phyloP scores from a whole-genome alignment of 2,888 invertebrate genomes.

The Meiosimyza platycephala region DNA sequence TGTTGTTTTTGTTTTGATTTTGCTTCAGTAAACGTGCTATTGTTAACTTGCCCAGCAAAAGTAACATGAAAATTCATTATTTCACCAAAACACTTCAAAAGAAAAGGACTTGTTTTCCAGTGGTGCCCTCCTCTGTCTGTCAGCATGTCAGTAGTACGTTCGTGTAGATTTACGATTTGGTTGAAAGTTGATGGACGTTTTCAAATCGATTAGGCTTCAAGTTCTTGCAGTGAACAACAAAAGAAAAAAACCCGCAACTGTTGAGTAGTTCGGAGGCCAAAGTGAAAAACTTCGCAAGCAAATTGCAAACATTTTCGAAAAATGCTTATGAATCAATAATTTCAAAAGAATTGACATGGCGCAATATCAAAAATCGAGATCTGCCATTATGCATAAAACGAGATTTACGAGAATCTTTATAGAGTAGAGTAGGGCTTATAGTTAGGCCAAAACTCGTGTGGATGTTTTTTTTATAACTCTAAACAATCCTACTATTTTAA shows the following conservation, averaged over 20 bases:
- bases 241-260: background rate
- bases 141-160: background rate
- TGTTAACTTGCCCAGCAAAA: no score
- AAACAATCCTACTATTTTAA: no score
- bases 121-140: background rate
- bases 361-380: no score
- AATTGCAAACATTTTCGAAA: background rate
- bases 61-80: no score
- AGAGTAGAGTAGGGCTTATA: background rate
- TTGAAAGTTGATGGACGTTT: constrained; percentile 34
- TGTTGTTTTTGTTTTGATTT: background rate
- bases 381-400: no score
- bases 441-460: no score
- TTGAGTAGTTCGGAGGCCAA: background rate
- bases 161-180: constrained; percentile 25
- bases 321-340: no score
- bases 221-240: constrained; percentile 7
- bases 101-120: no score
- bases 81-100: no score
- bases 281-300: background rate
- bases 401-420: no score
- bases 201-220: constrained; percentile 41
- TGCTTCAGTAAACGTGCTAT: background rate
- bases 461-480: no score
- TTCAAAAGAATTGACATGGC: no score